Base-by-base conservation (phyloP, 2,888 invertebrate species). In the Andrena trimmerana region DNA sequence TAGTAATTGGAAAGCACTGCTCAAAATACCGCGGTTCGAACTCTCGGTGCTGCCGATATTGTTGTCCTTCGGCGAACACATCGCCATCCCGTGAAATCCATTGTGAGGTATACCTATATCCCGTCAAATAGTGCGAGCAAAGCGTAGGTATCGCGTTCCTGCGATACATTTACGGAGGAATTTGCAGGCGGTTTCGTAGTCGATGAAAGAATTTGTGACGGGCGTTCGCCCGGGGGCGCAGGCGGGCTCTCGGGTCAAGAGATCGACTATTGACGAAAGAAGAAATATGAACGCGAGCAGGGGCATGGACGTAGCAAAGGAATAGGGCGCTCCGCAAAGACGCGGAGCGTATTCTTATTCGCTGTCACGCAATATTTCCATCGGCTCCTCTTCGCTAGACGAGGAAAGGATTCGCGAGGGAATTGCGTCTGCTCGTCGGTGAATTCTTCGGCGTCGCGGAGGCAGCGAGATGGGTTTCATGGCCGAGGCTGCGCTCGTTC, bases 341-440 rank as follows among this genome's bases (percentile, higher is more conserved):
- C 52, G 52, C 76, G 50, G 65, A 72, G 76, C 70, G 71, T 83
- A 81, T 88, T 81, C 86, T 79, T 86, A 86, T 88, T 88, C 76
- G 83, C 81, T 79, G 74, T 75, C 77, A 33, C 82, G 88, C 78
- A 74, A 88, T 88, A 88, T 88, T 76, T 84, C 79, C 86, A 69
- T 57, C 69, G 74, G 66, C 81, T 62, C 63, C 62, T 27, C 36
- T 66, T 24, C 52, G 27, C 24, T 52, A 31, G 69, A 77, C 50
- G 70, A 31, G 68, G 68, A 70, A 67, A 60, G 81, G 69, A 85
- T 83, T 88, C 88, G 71, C 80, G 60, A 63, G 81, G 79, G 88
- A 88, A 86, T 88, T 81, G 84, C 86, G 84, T 86, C 76, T 33
- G 57, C 60, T 54, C 65, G 70, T 67, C 52, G 60, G 83, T 63